Conservation (phyloP, 2,113 vertebrate species). For the Callionymus lyra region DNA sequence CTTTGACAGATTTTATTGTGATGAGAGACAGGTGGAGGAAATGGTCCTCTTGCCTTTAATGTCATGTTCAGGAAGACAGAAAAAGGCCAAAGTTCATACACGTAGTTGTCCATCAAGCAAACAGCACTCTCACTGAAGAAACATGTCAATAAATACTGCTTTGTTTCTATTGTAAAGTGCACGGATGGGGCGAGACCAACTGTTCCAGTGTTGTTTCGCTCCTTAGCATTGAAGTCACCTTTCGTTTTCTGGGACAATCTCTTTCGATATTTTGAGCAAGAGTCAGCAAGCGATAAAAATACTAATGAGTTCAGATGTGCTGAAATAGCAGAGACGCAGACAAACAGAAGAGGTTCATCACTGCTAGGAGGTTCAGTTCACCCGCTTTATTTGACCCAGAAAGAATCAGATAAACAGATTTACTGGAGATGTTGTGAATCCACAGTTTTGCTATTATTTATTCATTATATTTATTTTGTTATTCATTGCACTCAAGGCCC, state of each 20-base stretch:
- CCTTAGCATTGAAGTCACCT: constrained; percentile 1
- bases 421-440: no score
- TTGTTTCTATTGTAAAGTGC: no score
- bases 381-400: no score
- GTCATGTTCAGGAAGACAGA: constrained; percentile 38
- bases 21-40: constrained; percentile 10
- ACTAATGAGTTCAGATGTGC: constrained; percentile 32
- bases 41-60: constrained; percentile 16
- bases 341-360: no score
- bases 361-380: no score
- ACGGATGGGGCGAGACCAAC: no score
- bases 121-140: not conserved
- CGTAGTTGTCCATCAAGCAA: constrained; percentile 8
- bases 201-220: no score
- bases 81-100: constrained; percentile 12
- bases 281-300: constrained; percentile 33
- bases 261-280: constrained; percentile 19
- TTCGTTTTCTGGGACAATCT: constrained; percentile 26
- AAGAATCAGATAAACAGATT: no score
- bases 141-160: no score
- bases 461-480: no score
- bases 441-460: no score
- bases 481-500: no score
- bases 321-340: constrained; percentile 30
- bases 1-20: constrained; percentile 37